Evolutionary conservation across 2,888 invertebrate species (phyloP).

Genomic region (Gisinianus flammeolus): DNA sequence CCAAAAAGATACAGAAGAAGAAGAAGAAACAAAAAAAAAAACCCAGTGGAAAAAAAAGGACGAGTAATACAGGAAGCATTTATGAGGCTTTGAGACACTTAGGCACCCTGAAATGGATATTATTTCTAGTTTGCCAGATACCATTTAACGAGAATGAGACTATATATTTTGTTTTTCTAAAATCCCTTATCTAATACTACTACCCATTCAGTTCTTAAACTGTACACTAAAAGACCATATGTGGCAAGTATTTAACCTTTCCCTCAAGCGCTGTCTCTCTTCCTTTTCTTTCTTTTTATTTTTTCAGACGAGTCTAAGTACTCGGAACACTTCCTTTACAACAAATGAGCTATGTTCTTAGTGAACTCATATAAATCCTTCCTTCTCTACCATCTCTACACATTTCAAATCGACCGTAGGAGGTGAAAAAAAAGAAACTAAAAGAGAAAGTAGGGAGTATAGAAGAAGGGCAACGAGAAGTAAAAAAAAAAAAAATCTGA

Average conservation of each 20-base stretch:
- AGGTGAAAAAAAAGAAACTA: neutral
- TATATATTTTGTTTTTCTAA: neutral
- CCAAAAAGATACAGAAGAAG: neutral
- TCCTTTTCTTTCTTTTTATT: neutral
- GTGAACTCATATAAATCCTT: neutral
- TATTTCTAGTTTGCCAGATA: neutral
- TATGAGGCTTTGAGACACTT: conserved; percentile 19
- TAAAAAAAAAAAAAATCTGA: conserved; percentile 17
- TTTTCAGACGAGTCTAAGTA: neutral
- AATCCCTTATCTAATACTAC: neutral
- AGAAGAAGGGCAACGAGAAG: neutral
- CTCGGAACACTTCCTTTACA: neutral
- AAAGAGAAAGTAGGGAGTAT: neutral
- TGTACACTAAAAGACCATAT: neutral
- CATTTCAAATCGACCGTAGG: neutral
- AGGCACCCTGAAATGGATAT: conserved; percentile 13
- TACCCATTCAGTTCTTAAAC: neutral
- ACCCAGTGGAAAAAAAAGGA: neutral
- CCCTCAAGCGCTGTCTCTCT: neutral
- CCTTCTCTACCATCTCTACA: neutral
- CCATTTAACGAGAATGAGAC: neutral
- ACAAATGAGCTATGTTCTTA: neutral
- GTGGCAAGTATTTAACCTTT: conserved; percentile 15
- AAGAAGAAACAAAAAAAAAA: neutral
- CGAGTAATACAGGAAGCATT: neutral